Conservation (phyloP, 2,113 vertebrate species). For the Atlantisia rogersi region DNA sequence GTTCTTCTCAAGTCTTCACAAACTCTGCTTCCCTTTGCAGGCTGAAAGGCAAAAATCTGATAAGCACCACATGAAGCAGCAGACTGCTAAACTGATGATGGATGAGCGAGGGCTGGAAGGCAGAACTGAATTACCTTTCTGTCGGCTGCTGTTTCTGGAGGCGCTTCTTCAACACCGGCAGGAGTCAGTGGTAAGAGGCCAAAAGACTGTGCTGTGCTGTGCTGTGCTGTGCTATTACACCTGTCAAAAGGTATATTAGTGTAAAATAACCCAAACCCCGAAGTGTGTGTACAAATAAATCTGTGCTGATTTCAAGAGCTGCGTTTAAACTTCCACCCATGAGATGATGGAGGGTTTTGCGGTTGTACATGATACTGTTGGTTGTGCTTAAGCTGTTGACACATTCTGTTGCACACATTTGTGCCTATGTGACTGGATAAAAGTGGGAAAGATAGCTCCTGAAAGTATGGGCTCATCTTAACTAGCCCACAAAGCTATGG, state of each 20-base stretch:
- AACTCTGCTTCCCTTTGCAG: neutral
- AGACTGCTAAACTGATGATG: neutral
- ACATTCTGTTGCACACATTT: neutral
- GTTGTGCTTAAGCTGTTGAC: neutral
- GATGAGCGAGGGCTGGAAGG: neutral
- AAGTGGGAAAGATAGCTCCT: neutral
- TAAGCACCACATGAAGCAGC: neutral
- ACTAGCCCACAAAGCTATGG: neutral
- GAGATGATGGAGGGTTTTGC: neutral
- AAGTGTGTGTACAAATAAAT: neutral
- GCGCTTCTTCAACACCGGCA: neutral
- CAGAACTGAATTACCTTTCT: neutral
- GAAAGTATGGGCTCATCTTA: neutral
- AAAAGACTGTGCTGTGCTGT: neutral
- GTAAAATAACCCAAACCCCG: rapidly evolving
- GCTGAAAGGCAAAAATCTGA: neutral
- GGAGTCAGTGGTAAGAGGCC: neutral
- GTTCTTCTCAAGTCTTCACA: neutral
- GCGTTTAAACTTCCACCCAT: neutral
- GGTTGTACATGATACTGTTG: neutral
- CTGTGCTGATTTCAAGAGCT: neutral
- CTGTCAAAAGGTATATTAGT: neutral
- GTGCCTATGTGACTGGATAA: neutral
- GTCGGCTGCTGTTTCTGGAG: neutral
- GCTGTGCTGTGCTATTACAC: neutral